Evolutionary conservation across 2,797 vertebrate species (phyloP).

Genomic region (Toxotes lorentzi): DNA sequence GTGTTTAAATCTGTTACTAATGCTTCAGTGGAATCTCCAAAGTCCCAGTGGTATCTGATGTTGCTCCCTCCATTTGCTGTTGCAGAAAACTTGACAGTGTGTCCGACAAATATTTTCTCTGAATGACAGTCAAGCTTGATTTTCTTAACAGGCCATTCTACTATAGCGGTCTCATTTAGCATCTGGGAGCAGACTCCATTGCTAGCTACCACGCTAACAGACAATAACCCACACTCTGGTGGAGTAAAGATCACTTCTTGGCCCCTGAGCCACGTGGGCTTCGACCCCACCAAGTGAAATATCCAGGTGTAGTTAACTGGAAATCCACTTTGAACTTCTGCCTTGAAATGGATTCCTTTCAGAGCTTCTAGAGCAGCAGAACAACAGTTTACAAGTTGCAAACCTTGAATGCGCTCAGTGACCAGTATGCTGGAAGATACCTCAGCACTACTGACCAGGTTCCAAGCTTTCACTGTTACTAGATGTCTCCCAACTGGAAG

Average conservation of each 20-base stretch:
- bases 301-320: slow-evolving; percentile 80
- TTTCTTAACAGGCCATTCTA: slow-evolving; percentile 78
- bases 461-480: slow-evolving; percentile 78
- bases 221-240: slow-evolving; percentile 73
- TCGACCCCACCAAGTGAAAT: slow-evolving; percentile 72
- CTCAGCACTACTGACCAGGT: slow-evolving; percentile 77
- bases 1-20: slow-evolving; percentile 51
- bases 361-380: slow-evolving; percentile 70
- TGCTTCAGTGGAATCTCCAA: slow-evolving; percentile 74
- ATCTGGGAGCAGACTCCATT: slow-evolving; percentile 78
- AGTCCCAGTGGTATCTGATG: slow-evolving; percentile 82
- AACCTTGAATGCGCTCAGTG: slow-evolving; percentile 72
- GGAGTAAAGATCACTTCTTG: slow-evolving; percentile 79
- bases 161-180: slow-evolving; percentile 55
- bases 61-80: slow-evolving; percentile 70
- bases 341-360: slow-evolving; percentile 72
- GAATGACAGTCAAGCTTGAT: slow-evolving; percentile 68
- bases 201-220: slow-evolving; percentile 75
- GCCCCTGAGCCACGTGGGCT: slow-evolving; percentile 62
- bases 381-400: slow-evolving; percentile 79
- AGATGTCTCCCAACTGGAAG: slow-evolving; percentile 75
- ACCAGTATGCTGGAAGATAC: slow-evolving; percentile 69
- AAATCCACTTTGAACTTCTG: slow-evolving; percentile 62
- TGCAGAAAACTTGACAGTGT: slow-evolving; percentile 72
- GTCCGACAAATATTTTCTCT: slow-evolving; percentile 72